phyloP scores from a whole-genome alignment of 2,113 vertebrate genomes.

The Cervus canadensis region DNA sequence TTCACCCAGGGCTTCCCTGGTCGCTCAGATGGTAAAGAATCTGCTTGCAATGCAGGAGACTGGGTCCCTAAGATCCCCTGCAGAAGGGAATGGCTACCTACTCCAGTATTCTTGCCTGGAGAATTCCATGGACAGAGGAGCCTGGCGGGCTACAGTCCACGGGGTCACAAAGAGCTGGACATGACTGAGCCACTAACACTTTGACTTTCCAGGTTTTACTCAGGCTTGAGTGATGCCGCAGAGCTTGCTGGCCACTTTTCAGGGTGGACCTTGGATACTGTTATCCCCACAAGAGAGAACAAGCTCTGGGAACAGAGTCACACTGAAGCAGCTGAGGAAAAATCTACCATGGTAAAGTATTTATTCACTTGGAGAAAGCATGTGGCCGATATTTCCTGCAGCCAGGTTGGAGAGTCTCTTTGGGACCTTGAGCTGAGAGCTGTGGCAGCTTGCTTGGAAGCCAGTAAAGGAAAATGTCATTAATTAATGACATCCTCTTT shows the following conservation, averaged over 20 bases:
- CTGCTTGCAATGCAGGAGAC: neutral
- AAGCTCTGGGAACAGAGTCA: neutral
- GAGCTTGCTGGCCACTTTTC: neutral
- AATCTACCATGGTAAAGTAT: neutral
- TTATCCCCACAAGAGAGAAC: neutral
- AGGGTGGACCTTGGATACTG: accelerated
- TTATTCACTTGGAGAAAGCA: neutral
- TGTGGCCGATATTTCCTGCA: neutral
- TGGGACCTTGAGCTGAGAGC: neutral
- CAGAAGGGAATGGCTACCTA: neutral
- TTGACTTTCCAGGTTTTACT: neutral
- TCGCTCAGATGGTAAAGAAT: neutral
- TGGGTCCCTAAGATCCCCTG: neutral
- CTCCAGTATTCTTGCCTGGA: neutral
- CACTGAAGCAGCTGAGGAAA: neutral
- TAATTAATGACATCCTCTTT: constrained; percentile 42
- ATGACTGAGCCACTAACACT: neutral
- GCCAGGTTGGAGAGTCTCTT: neutral
- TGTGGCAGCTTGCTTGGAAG: constrained; percentile 37
- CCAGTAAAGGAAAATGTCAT: neutral
- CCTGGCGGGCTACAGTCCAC: neutral
- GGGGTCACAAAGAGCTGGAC: neutral
- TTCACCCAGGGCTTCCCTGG: neutral
- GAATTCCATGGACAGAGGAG: neutral
- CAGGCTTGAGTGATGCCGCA: neutral